Percentiles rank a stretch among this genome's conserved stretches.
Conservation (phyloP, 2,797 vertebrate genomes). For the Anguilla obscura region DNA sequence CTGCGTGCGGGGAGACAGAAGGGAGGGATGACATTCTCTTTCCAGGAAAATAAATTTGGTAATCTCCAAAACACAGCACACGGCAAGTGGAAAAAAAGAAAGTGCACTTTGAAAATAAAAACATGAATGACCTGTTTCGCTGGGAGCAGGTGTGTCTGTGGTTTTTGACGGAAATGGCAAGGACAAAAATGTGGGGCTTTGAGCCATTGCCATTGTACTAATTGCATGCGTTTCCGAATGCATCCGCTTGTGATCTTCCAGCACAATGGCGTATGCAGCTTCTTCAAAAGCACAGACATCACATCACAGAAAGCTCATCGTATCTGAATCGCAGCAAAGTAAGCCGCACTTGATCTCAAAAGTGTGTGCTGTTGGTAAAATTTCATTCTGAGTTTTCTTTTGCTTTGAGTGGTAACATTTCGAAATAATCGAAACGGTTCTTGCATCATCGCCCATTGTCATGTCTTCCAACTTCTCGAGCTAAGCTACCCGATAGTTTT, state of each 20-base stretch:
- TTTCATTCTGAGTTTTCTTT: neutral
- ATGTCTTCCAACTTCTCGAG: neutral
- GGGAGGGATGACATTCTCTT: conserved; percentile 64
- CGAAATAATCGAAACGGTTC: conserved; percentile 10
- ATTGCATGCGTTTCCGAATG: conserved; percentile 10
- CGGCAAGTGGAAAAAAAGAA: conserved; percentile 49
- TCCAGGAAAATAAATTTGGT: conserved; percentile 45
- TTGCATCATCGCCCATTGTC: conserved; percentile 6
- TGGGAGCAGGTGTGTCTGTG: conserved; percentile 43
- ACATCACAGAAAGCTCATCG: neutral
- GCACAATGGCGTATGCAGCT: neutral
- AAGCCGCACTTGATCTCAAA: conserved; percentile 22
- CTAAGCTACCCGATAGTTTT: conserved; percentile 26
- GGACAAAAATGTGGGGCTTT: conserved; percentile 37
- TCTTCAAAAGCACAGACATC: neutral
- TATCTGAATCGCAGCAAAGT: neutral
- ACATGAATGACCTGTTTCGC: conserved; percentile 60
- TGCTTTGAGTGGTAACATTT: neutral
- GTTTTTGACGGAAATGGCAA: conserved; percentile 60
- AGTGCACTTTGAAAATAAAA: conserved; percentile 37
- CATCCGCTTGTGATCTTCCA: neutral
- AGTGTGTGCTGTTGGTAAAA: neutral
- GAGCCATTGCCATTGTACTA: conserved; percentile 23
- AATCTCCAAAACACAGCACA: conserved; percentile 52
- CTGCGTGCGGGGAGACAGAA: conserved; percentile 50